Conservation (phyloP, 1,140 invertebrate genomes). For the Teleogryllus occipitalis region DNA sequence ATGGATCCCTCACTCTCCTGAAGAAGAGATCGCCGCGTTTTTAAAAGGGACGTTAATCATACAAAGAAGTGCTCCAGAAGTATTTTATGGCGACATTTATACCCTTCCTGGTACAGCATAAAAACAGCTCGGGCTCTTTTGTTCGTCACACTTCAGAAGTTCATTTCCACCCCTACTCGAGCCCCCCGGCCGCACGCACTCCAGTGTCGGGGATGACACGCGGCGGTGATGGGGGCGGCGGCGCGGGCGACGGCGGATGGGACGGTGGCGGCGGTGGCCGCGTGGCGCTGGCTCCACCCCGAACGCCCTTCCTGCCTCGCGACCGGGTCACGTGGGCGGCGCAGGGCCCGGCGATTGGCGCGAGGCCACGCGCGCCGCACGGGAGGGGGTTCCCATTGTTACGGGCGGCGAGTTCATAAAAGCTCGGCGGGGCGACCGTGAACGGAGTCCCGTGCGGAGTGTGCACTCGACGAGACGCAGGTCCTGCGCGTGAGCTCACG, state of each 20-base stretch:
- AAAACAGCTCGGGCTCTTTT: too few relatives aligned
- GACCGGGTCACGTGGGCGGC: background rate
- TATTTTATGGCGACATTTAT: background rate
- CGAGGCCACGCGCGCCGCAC: background rate
- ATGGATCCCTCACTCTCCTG: too few relatives aligned
- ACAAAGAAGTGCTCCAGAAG: background rate
- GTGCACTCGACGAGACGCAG: too few relatives aligned
- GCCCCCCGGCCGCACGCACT: background rate
- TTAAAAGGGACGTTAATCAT: too few relatives aligned
- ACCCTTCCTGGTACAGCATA: background rate
- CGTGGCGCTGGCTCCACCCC: background rate
- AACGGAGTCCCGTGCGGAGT: background rate
- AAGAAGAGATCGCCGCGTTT: too few relatives aligned
- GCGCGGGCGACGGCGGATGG: too few relatives aligned
- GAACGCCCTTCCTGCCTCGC: background rate
- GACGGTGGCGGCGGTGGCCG: too few relatives aligned
- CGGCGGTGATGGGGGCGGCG: too few relatives aligned
- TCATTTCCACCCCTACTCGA: background rate
- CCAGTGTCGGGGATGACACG: background rate
- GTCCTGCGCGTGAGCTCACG: background rate
- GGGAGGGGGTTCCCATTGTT: background rate
- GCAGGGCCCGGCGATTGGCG: background rate
- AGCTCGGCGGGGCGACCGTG: background rate
- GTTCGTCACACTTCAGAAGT: background rate
- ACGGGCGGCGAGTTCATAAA: background rate